These are phyloP conservation scores for Ctenicera cuprea DNA, from an alignment of 2,888 invertebrate species.

Conservation along the genomic window DNA sequence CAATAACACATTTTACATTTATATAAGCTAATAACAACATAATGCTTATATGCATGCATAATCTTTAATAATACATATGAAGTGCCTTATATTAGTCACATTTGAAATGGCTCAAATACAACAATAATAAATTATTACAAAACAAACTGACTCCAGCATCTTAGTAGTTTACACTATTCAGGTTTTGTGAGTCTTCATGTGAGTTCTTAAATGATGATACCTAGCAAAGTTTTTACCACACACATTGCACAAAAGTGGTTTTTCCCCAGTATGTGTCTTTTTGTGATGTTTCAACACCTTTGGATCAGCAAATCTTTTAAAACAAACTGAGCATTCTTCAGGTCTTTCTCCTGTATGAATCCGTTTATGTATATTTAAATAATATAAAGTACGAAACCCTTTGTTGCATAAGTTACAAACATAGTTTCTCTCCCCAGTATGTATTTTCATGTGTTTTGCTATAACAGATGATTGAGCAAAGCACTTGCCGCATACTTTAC, in stretches of 20 bases:
- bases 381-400: constrained; percentile 62
- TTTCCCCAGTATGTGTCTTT: constrained; percentile 47
- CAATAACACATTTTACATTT: too few relatives aligned
- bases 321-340: constrained; percentile 61
- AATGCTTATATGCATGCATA: too few relatives aligned
- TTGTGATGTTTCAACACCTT: constrained; percentile 64
- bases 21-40: too few relatives aligned
- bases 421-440: constrained; percentile 59
- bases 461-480: constrained; percentile 62
- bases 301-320: constrained; percentile 64
- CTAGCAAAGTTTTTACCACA: constrained; percentile 64
- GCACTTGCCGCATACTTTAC: constrained; percentile 61
- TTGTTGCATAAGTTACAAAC: constrained; percentile 63
- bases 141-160: too few relatives aligned
- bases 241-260: constrained; percentile 61
- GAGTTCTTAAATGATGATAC: constrained; percentile 62
- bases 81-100: too few relatives aligned
- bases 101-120: too few relatives aligned
- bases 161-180: too few relatives aligned
- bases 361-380: constrained; percentile 63
- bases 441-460: constrained; percentile 62
- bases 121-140: too few relatives aligned
- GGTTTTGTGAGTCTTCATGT: constrained; percentile 56
- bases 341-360: constrained; percentile 64
- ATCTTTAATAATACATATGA: too few relatives aligned